Evolutionary conservation across 2,888 invertebrate species (phyloP).

Genomic region (Toxonevra muliebris): DNA sequence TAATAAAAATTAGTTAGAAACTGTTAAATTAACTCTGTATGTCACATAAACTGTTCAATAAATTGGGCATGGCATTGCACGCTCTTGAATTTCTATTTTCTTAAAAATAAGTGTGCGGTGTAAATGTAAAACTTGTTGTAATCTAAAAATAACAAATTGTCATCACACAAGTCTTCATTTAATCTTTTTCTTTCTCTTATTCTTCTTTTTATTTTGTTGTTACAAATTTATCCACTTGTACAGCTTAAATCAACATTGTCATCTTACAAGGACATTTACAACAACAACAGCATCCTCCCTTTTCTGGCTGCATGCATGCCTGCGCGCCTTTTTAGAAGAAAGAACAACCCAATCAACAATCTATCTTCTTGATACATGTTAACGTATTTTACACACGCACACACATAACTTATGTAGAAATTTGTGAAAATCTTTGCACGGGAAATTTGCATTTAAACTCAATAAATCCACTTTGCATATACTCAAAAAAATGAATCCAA

Average conservation of each 20-base stretch:
- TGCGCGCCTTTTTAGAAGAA: neutral
- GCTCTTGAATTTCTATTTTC: no score
- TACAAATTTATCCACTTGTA: slow-evolving; percentile 27
- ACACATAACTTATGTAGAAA: neutral
- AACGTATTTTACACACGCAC: slow-evolving; percentile 1
- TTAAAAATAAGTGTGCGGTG: no score
- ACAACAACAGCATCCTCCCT: slow-evolving; percentile 5
- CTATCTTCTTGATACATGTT: slow-evolving; percentile 3
- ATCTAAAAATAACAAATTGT: slow-evolving; percentile 28
- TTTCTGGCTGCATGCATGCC: slow-evolving; percentile 4
- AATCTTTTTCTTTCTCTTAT: neutral
- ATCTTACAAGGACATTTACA: slow-evolving; percentile 1
- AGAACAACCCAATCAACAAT: neutral
- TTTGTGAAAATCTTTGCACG: slow-evolving; percentile 23
- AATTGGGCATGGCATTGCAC: no score
- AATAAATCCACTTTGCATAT: slow-evolving; percentile 64
- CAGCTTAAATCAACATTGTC: slow-evolving; percentile 32
- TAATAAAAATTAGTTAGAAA: no score
- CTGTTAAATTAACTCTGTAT: no score
- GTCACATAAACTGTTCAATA: no score
- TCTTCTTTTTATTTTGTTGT: neutral
- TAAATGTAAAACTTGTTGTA: neutral
- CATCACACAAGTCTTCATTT: slow-evolving; percentile 28
- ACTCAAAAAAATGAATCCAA: slow-evolving; percentile 22
- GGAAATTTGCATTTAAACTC: slow-evolving; percentile 62